Evolutionary conservation across 1,140 invertebrate species (phyloP), one percentile per base, ranked within the genome.

Genomic region (Formica selysi): DNA sequence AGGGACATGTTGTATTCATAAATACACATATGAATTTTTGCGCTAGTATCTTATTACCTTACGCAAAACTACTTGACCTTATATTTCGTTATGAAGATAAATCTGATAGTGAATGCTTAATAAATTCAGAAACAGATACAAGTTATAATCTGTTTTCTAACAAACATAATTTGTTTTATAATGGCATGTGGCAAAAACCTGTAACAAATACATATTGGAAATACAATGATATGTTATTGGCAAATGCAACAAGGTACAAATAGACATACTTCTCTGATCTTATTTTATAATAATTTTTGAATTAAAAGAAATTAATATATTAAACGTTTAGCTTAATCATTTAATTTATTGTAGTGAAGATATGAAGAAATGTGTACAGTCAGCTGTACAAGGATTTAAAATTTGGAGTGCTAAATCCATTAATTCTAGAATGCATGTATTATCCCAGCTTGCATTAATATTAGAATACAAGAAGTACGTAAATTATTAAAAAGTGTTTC

Each of bases 21-120:
- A 76, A 76, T 32, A 44, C 19, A 26, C 59, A 54, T 32, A 62
- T 76, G 74, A 38, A 76, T 76, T 26, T 76, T 5, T 76, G n/a
- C 13, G 74, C 57, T 64, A 26, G 74, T n/a, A 10, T 32, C 22
- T 11, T 76, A 26, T 32, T 76, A 11, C 74, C 74, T 19, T 44
- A 29, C 19, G 0, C 11, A 29, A 62, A 26, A 76, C 7, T 29
- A 44, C 2, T 61, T 26, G 8, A 19, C 3, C 6, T 4, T 36
- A 8, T 1, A 32, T 32, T 19, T 0, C 11, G 32, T 2, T 11
- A 8, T 48, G 3, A 48, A 48, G 44, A 13, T 48, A 44, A 44
- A 44, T 8, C 7, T 44, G 10, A 44, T 41, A 3, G 11, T 48
- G 11, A 11, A 3, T 48, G 44, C 10, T 13, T 48, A 48, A 11